Base-by-base conservation (phyloP, 1,140 invertebrate species). In the Cryptotermes secundus region DNA sequence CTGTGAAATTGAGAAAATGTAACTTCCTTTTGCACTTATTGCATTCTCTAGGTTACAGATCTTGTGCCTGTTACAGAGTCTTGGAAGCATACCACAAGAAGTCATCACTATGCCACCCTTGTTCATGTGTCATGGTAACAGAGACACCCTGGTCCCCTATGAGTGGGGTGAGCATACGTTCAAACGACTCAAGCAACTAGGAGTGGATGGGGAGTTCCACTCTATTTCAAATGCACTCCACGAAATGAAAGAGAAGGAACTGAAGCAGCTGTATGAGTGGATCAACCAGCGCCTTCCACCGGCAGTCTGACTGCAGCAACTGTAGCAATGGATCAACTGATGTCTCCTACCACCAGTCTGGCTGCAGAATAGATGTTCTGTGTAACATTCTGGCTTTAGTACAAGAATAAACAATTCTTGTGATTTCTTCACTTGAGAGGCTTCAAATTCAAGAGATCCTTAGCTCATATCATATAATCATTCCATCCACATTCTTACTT, bases 151-250 rank as follows among this genome's bases (percentile, higher is more conserved):
- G 9, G 92, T 94, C 12, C 90, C 91, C 1, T 72, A 90, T 22
- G 86, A 89, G 72, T 94, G 92, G 92, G 92, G 91, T 10, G 81
- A 89, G 85, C 88, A 90, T 65, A 92, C 91, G 3, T 91, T 90
- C 85, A 87, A 91, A 34, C 88, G 88, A 22, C 86, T 93, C 9
- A 87, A 88, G 42, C 87, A 90, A 22, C 85, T 91, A 9, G 91
- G 91, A 10, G 90, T 93, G 0, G 87, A 89, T 36, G 91, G 88
- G 2, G 89, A 91, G 85, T 93, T 93, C 87, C 87, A 89, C 14
- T 86, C 89, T 2, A 79, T 93, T 22, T 86, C 88, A 24, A 90
- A 91, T 86, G 88, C 90, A 3, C 86, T 92, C n/a, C 93, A 94
- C 86, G 92, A 92, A 86, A 86, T 94, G 49, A 91, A 89, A 83